Base-by-base conservation (phyloP, 2,888 invertebrate species). In the Rhingia rostrata region DNA sequence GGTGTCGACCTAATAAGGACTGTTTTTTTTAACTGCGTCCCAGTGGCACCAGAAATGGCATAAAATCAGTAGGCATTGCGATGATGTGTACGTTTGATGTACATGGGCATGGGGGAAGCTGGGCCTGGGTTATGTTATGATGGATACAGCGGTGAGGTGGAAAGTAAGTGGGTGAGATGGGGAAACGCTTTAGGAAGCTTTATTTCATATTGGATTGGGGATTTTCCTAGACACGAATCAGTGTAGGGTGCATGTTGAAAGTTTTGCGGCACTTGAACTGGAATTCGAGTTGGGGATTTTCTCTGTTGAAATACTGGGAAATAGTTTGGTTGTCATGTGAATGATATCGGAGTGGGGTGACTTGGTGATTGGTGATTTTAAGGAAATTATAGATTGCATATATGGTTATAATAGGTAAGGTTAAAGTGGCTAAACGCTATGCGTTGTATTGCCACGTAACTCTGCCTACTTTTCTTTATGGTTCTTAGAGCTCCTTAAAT, bases 1-100 rank as follows among this genome's bases (percentile, higher is more conserved):
- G 63, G 67, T 74, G 73, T 79, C 83, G 79, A 83, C 83, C 83
- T 79, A 79, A 79, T 83, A 83, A 79, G 79, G 67, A 69, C 70
- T 67, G n/a, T 60, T 63, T 56, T 60, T 60, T 74, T 82, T 79
- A 73, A 69, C 69, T 69, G 79, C 83, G 83, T 74, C 83, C 73
- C 73, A 69, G 83, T 83, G 83, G 83, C 83, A 83, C 83, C 83
- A 67, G 54, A 54, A 67, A 67, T 61, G 37, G 61, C 67, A 67
- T 83, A 69, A 79, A 83, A 79, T 78, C 64, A 54, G 67, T 64
- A 82, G 67, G 83, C 73, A 69, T 72, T 79, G 73, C 67, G 78
- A 73, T 63, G 67, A 47, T 66, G 60, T n/a, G 7, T 75, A 66
- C 64, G 53, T 60, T 47, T 53, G 43, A 41, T 69, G 56, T 64